Conservation (phyloP, 2,113 vertebrate genomes). For the Menura novaehollandiae region DNA sequence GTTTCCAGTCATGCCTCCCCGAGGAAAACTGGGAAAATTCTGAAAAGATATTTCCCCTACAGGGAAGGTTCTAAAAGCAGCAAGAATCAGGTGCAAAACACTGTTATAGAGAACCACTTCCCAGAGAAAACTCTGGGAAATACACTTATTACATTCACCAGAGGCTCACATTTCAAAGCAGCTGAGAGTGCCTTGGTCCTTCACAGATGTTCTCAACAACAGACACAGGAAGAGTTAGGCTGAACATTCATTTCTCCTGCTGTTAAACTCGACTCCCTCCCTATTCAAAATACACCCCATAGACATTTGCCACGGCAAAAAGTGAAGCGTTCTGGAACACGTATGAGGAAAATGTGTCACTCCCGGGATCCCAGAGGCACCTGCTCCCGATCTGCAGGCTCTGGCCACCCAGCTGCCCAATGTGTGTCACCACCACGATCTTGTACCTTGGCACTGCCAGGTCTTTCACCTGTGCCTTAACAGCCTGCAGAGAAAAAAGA, state of each 20-base stretch:
- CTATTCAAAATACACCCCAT: slow-evolving; percentile 85
- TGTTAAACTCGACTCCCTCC: background rate
- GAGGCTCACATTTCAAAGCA: background rate
- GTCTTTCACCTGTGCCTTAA: slow-evolving; percentile 83
- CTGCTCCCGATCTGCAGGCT: slow-evolving; percentile 83
- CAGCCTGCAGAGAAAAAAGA: slow-evolving; percentile 65
- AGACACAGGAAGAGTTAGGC: background rate
- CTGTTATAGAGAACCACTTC: background rate
- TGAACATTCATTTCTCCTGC: background rate
- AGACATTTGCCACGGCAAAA: slow-evolving; percentile 84
- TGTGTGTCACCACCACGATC: slow-evolving; percentile 79
- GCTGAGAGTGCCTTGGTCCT: background rate
- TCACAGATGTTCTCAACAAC: background rate
- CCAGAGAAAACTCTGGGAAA: background rate
- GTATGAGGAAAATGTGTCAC: slow-evolving; percentile 76
- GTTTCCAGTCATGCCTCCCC: background rate
- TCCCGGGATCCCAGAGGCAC: slow-evolving; percentile 84
- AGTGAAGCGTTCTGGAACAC: slow-evolving; percentile 85
- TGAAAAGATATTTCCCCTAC: background rate
- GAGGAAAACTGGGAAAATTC: background rate
- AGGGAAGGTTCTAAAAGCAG: background rate
- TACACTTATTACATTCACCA: background rate
- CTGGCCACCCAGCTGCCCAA: slow-evolving; percentile 82
- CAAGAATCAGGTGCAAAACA: background rate
- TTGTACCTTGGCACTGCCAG: slow-evolving; percentile 85